Percentiles rank a stretch among this genome's conserved stretches.
These are phyloP conservation scores for Lasioglossum morio DNA, from an alignment of 2,888 invertebrate genomes.

Conservation along the genomic window DNA sequence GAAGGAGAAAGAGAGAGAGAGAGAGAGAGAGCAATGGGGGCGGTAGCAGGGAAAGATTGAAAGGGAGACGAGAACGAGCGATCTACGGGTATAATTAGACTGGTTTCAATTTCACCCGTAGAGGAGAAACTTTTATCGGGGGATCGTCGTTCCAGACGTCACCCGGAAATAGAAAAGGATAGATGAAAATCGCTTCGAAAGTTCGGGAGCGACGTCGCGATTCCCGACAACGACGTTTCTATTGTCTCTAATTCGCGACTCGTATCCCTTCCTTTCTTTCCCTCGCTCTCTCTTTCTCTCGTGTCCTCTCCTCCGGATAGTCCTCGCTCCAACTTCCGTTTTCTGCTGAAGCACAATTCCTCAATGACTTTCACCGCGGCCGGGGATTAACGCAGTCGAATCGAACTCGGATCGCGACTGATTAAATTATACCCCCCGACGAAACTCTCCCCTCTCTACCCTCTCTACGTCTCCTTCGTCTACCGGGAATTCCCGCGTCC, in stretches of 20 bases:
- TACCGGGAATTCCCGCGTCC: not conserved
- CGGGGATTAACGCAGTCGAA: constrained; percentile 41
- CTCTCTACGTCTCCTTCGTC: not conserved
- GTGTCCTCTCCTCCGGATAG: not conserved
- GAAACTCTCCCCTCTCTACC: constrained; percentile 4
- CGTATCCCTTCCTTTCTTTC: not conserved
- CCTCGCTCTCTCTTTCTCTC: not conserved
- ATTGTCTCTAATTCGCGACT: constrained; percentile 58
- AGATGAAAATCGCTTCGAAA: constrained; percentile 51
- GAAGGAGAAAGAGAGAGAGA: not conserved
- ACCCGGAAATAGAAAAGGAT: constrained; percentile 46
- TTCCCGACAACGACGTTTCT: constrained; percentile 43
- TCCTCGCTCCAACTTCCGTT: constrained; percentile 47
- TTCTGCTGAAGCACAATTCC: constrained; percentile 53
- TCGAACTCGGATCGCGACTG: constrained; percentile 42
- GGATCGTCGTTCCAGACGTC: constrained; percentile 50
- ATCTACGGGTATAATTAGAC: constrained; percentile 63
- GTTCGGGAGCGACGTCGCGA: constrained; percentile 47
- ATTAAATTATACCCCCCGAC: constrained; percentile 49
- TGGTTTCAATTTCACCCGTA: constrained; percentile 62
- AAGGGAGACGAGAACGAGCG: constrained; percentile 36
- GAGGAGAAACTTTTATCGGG: constrained; percentile 60
- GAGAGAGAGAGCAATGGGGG: not conserved
- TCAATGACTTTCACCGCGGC: constrained; percentile 45
- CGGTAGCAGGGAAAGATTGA: constrained; percentile 22